Evolutionary conservation across 1,140 invertebrate species (phyloP), one percentile per base, ranked within the genome.

Genomic region (Chrysomallon squamiferum): DNA sequence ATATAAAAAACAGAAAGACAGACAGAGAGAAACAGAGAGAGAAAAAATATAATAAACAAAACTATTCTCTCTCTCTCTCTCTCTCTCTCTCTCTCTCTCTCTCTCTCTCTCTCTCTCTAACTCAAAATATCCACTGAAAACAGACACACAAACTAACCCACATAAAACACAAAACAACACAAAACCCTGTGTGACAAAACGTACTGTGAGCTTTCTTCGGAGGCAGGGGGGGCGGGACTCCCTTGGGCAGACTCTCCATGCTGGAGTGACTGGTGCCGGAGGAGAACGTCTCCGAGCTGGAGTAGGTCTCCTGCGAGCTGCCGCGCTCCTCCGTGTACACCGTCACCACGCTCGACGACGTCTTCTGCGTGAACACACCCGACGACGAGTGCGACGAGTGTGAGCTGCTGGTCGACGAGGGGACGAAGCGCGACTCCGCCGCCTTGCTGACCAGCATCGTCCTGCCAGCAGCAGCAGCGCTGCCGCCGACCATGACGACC

Each of bases 181-280:
- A n/a, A n/a, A n/a, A n/a, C n/a, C n/a, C n/a, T n/a, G n/a, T n/a
- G n/a, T n/a, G n/a, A n/a, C n/a, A n/a, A 25, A n/a, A 80, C 93
- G 93, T 90, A 97, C 95, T 95, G 87, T 96, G 92, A 84, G 92
- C 93, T 85, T 95, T 95, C 86, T 96, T 96, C 0, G 92, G 89
- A 27, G 95, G 95, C 65, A 96, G 86, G 27, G 95, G 95, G 65
- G 96, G 86, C 54, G 95, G 95, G 47, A 95, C 95, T 60, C 94
- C 94, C 67, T 75, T 72, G 3, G 75, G 81, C 59, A 83, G 63
- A 66, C 79, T 81, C 61, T 83, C 81, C 59, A 77, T 69, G 66
- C 80, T 82, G 32, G 80, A 81, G 65, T 78, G 77, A 59, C 77
- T 80, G 5, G 73, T 77, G 5, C 68, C 68, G 20, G 76, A 78